Conservation (phyloP, 2,888 invertebrate genomes). For the Plagodis dolabraria region DNA sequence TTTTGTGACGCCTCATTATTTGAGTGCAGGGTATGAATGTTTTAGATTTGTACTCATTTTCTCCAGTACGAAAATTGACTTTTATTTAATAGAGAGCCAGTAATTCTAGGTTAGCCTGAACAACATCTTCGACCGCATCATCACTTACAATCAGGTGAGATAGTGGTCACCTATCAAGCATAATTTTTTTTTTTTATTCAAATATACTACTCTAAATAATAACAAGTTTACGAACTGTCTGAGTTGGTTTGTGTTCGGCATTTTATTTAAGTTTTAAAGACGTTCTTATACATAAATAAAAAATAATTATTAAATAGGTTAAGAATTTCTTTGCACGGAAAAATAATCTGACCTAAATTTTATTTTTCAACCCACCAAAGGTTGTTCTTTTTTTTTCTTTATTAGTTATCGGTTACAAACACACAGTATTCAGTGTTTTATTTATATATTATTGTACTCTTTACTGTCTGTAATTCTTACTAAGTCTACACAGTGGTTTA, state of each 20-base stretch:
- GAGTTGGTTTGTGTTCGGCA: not conserved
- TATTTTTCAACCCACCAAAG: not conserved
- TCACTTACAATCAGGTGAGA: too few species aligned
- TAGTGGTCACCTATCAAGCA: too few species aligned
- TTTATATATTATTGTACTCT: not conserved
- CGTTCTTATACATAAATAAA: not conserved
- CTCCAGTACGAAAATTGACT: not conserved
- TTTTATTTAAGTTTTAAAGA: not conserved
- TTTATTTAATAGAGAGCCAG: too few species aligned
- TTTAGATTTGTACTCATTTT: constrained; percentile 10
- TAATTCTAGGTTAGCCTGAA: too few species aligned
- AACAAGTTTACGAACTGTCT: not conserved
- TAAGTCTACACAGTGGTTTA: constrained; percentile 46
- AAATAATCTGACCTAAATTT: too few species aligned
- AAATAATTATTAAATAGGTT: too few species aligned
- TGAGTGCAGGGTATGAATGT: constrained; percentile 1
- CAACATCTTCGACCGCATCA: too few species aligned
- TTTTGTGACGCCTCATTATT: constrained; percentile 73
- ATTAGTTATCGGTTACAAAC: too few species aligned
- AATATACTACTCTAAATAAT: too few species aligned
- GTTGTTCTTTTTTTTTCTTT: too few species aligned
- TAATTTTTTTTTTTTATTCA: too few species aligned
- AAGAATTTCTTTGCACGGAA: too few species aligned
- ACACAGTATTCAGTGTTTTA: not conserved
- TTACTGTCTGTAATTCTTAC: constrained; percentile 19